Conservation (phyloP, 2,113 vertebrate genomes). For the Psettodes erumei region DNA sequence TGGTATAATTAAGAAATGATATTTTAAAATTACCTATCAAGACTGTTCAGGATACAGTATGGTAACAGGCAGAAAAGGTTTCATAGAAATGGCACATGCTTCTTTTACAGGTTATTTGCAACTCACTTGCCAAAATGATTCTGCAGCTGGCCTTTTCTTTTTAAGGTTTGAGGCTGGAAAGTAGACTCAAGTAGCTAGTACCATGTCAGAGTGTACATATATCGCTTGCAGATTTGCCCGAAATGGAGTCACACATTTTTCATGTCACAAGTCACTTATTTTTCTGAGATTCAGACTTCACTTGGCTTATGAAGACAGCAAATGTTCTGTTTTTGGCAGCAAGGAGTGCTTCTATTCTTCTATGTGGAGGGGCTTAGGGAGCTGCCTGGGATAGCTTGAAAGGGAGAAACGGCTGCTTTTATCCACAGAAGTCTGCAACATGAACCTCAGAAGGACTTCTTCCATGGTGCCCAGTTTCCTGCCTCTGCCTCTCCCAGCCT, state of each 20-base stretch:
- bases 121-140: neutral
- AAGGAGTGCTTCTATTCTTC: constrained; percentile 50
- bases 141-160: neutral
- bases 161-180: neutral
- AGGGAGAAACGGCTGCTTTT: constrained; percentile 70
- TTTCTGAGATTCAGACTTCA: constrained; percentile 28
- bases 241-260: constrained; percentile 22
- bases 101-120: neutral
- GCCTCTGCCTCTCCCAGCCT: constrained; percentile 46
- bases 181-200: neutral
- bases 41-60: neutral
- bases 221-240: neutral
- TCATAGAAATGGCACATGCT: neutral
- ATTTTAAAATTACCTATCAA: constrained; percentile 7
- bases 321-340: constrained; percentile 45
- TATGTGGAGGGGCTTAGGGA: constrained; percentile 60
- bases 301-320: constrained; percentile 50
- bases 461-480: constrained; percentile 33
- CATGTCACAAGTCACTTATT: constrained; percentile 24
- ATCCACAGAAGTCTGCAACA: constrained; percentile 61
- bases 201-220: neutral
- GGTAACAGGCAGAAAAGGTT: neutral
- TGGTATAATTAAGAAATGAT: constrained; percentile 5
- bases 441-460: constrained; percentile 48
- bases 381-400: constrained; percentile 63